Evolutionary conservation across 1,140 invertebrate species (phyloP).

Genomic region (Grapholita molesta): DNA sequence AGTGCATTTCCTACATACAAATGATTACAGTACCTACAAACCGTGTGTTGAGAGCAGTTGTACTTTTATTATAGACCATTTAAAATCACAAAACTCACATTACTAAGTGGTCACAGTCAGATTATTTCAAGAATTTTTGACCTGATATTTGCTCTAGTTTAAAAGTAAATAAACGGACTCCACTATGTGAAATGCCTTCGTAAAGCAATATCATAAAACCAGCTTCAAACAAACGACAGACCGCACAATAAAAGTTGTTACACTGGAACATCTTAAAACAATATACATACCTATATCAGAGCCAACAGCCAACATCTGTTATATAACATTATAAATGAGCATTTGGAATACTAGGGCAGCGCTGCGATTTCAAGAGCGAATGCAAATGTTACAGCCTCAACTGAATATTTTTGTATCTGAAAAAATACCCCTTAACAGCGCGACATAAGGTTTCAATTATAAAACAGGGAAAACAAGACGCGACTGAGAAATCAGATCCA

Average conservation of each 20-base stretch:
- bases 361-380: not conserved
- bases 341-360: constrained; percentile 12
- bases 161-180: not conserved
- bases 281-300: not conserved
- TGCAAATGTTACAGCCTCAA: not conserved
- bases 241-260: not conserved
- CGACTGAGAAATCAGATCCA: constrained; percentile 20
- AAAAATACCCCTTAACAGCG: not conserved
- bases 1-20: constrained; percentile 48
- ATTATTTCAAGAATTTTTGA: not conserved
- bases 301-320: constrained; percentile 4
- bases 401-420: not conserved
- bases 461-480: not conserved
- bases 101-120: not conserved
- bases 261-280: not conserved
- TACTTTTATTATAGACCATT: not conserved
- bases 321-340: constrained; percentile 14
- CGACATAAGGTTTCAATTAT: not conserved
- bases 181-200: not conserved
- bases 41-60: too few species aligned
- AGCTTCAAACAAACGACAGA: not conserved
- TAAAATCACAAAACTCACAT: not conserved
- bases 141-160: not conserved
- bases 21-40: constrained; percentile 44
- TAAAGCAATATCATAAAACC: not conserved